Percentiles rank a stretch among this genome's conserved stretches.
Evolutionary conservation across 2,888 invertebrate genomes (phyloP).

Genomic region (Xanthia togata): DNA sequence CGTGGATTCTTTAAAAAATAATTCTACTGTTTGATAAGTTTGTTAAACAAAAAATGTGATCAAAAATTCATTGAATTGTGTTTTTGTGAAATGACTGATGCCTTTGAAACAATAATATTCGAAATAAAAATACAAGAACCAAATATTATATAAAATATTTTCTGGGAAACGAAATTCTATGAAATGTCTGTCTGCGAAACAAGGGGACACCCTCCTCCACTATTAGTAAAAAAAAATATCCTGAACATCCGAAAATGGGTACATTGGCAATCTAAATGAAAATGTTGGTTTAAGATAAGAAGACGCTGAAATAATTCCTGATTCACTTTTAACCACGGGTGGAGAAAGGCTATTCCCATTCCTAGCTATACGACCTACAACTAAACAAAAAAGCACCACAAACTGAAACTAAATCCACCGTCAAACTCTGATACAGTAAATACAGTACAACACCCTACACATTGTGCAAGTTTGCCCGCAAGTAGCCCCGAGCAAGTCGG

Average conservation of each 20-base stretch:
- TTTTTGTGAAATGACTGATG: no score
- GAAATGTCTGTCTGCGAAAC: no score
- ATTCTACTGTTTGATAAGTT: no score
- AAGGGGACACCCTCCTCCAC: no score
- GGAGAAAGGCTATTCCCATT: background rate
- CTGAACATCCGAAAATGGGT: background rate
- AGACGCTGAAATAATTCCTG: background rate
- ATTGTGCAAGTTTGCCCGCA: slow-evolving; percentile 51
- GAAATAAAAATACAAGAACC: no score
- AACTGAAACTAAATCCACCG: slow-evolving; percentile 18
- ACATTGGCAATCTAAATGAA: background rate
- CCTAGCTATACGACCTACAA: background rate
- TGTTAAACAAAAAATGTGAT: no score
- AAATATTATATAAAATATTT: no score
- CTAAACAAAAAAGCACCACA: slow-evolving; percentile 6
- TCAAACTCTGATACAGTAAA: slow-evolving; percentile 39
- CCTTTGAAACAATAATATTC: no score
- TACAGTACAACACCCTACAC: slow-evolving; percentile 33
- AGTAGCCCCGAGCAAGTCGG: slow-evolving; percentile 38
- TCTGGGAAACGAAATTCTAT: no score
- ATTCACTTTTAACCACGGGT: background rate
- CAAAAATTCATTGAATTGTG: no score
- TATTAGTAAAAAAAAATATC: background rate
- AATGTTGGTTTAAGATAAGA: background rate
- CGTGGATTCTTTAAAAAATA: no score